Base-by-base conservation (phyloP, 2,113 vertebrate species). In the Montifringilla adamsi region DNA sequence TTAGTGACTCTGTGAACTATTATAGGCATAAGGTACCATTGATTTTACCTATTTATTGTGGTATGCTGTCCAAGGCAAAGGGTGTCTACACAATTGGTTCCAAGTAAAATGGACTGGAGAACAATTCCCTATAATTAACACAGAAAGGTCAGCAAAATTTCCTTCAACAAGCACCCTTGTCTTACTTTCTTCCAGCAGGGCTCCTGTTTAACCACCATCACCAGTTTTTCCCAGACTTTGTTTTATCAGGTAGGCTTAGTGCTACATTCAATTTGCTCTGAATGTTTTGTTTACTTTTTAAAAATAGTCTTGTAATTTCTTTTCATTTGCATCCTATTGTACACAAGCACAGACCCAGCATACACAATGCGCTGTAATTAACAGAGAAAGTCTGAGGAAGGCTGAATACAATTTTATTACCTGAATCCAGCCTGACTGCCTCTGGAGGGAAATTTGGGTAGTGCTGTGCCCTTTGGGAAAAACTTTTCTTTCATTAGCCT, bases 401-500 rank as follows among this genome's bases (percentile, higher is more conserved):
- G 16, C 35, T 88, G 31, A 80, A 53, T 35, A 35, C 7, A 56
- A 80, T 76, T 58, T 83, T 85, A 69, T 84, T 84, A 86, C 62
- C 49, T 87, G 92, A 93, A 95, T 90, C 66, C 60, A 90, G 49
- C 15, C 27, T 84, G 53, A 58, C 77, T 92, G 37, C 19, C 52
- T 79, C 84, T 75, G 77, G 63, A 90, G 37, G 41, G 41, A 92
- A 73, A 84, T 19, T n/a, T 63, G 59, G 50, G 67, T 44, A 93
- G 59, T 20, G 4, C 8, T 69, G 39, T 3, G 2, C 60, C 81
- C 77, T 74, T 74, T 72, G 94, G 87, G 92, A 87, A 86, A 73
- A 76, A 20, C 37, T 81, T 84, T 56, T 52, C 52, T 95, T 91
- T 94, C 73, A 85, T 93, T 94, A 92, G 55, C 52, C 13, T 91